phyloP scores from a whole-genome alignment of 1,140 invertebrate genomes.

The Aphelinus certus region DNA sequence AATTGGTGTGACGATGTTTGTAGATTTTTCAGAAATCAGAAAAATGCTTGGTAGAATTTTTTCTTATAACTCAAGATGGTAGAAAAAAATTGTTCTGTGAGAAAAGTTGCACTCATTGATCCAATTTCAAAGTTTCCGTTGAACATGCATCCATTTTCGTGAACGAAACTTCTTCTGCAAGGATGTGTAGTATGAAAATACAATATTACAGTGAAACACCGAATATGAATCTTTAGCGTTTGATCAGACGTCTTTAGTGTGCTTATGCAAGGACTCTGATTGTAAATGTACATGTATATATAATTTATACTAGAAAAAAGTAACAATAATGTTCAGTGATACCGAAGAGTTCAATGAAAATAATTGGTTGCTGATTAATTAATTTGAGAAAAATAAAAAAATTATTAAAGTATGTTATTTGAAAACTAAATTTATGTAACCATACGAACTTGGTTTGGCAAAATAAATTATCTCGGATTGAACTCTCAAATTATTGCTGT shows the following conservation, averaged over 20 bases:
- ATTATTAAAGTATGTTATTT: background rate
- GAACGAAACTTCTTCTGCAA: too few species aligned
- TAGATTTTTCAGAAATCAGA: too few species aligned
- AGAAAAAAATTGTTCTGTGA: too few species aligned
- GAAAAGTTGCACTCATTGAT: too few species aligned
- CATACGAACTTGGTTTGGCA: slow-evolving; percentile 17
- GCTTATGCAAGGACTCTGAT: slow-evolving; percentile 51
- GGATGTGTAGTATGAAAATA: too few species aligned
- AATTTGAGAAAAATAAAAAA: slow-evolving; percentile 8
- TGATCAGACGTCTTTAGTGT: slow-evolving; percentile 54
- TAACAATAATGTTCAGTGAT: slow-evolving; percentile 37
- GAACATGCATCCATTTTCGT: too few species aligned
- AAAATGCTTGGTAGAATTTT: too few species aligned
- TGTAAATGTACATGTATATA: slow-evolving; percentile 53
- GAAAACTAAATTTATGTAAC: background rate
- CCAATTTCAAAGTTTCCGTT: too few species aligned
- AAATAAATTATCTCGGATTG: slow-evolving; percentile 20
- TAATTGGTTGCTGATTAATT: background rate
- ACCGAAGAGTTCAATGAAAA: slow-evolving; percentile 52
- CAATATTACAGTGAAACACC: slow-evolving; percentile 1
- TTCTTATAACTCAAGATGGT: too few species aligned
- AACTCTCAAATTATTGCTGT: slow-evolving; percentile 53
- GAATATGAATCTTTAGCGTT: slow-evolving; percentile 44
- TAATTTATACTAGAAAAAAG: slow-evolving; percentile 42
- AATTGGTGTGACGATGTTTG: too few species aligned